Conservation (phyloP, 2,113 vertebrate species). For the Melanocharis versteri region DNA sequence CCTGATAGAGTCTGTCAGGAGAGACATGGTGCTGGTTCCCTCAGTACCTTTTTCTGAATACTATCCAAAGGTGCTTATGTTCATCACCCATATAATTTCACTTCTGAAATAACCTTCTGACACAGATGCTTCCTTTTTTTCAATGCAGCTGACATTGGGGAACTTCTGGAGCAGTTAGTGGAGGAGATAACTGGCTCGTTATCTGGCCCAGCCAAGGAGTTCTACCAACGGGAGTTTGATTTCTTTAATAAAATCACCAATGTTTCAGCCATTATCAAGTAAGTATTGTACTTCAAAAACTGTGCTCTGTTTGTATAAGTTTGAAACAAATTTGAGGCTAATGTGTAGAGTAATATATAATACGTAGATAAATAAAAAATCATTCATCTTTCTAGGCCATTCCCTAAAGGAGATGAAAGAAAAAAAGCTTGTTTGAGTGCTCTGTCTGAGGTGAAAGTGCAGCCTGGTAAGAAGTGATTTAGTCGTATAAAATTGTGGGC, state of each 20-base stretch:
- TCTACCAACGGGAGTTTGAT: constrained; percentile 96
- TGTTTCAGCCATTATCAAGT: constrained; percentile 94
- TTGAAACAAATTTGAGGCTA: background rate
- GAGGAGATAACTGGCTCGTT: constrained; percentile 92
- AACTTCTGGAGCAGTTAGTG: constrained; percentile 89
- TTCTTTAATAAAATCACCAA: constrained; percentile 98
- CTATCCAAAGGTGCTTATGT: background rate
- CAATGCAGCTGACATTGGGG: constrained; percentile 89
- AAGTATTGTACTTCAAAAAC: constrained; percentile 3
- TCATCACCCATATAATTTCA: background rate
- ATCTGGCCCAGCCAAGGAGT: constrained; percentile 93
- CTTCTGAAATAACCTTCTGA: background rate
- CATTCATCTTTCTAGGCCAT: constrained; percentile 78
- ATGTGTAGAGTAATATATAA: background rate
- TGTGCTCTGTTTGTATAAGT: background rate
- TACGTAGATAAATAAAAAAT: background rate
- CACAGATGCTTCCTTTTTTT: background rate
- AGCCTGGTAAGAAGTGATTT: constrained; percentile 82
- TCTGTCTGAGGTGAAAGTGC: constrained; percentile 92
- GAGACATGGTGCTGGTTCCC: background rate
- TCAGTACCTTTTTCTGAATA: background rate
- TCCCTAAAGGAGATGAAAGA: constrained; percentile 93
- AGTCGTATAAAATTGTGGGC: background rate
- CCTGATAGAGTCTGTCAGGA: background rate
- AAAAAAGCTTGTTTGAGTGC: constrained; percentile 90